A percentile compares a stretch with the other conserved stretches of the same genome.
These are phyloP conservation scores for Pardosa pseudoannulata DNA, from an alignment of 2,888 invertebrate genomes.

Conservation along the genomic window DNA sequence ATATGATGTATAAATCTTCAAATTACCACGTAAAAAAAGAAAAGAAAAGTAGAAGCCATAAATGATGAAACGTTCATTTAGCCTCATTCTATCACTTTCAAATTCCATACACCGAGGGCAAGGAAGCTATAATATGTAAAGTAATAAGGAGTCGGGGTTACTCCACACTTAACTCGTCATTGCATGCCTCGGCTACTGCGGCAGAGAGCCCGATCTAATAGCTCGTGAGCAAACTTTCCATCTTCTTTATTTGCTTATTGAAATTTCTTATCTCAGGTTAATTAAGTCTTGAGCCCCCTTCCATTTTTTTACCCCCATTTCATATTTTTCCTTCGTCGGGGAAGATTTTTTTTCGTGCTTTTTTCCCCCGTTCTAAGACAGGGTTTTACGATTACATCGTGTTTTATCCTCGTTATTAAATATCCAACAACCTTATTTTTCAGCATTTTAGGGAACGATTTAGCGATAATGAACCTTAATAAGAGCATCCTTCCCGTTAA, in stretches of 20 bases:
- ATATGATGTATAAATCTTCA: too few relatives aligned
- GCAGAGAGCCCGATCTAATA: conserved; percentile 33
- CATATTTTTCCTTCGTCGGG: conserved; percentile 22
- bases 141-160: conserved; percentile 57
- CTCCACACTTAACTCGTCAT: conserved; percentile 49
- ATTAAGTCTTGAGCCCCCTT: conserved; percentile 36
- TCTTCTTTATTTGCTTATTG: conserved; percentile 61
- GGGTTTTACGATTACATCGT: conserved; percentile 53
- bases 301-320: conserved; percentile 29
- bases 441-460: conserved; percentile 57
- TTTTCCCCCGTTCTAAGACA: not conserved
- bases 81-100: conserved; percentile 12
- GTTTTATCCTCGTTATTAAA: conserved; percentile 69
- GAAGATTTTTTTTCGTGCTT: conserved; percentile 12
- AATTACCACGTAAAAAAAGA: too few relatives aligned
- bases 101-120: not conserved
- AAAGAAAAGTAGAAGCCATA: too few relatives aligned
- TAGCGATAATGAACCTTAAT: conserved; percentile 60
- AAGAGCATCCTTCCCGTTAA: conserved; percentile 43
- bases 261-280: conserved; percentile 67
- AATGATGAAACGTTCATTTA: not conserved
- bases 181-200: conserved; percentile 34
- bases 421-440: conserved; percentile 58
- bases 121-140: conserved; percentile 47
- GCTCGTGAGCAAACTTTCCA: conserved; percentile 44